Evolutionary conservation across 2,113 vertebrate genomes (phyloP).

Genomic region (Macroglossus sobrinus): DNA sequence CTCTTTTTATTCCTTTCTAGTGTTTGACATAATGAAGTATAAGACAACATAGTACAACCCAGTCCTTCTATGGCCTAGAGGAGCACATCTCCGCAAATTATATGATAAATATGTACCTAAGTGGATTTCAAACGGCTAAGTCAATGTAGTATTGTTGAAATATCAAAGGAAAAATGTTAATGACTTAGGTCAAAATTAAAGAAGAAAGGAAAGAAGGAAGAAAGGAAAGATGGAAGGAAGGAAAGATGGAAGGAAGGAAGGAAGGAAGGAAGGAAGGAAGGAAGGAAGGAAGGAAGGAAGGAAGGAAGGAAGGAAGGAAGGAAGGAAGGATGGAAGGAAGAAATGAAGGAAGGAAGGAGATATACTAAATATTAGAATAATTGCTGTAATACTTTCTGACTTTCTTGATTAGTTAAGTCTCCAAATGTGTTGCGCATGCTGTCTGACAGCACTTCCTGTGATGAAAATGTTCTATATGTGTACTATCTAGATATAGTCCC

Average conservation of each 20-base stretch:
- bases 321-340: neutral
- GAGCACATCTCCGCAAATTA: neutral
- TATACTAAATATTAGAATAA: neutral
- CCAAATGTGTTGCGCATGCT: neutral
- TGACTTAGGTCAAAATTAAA: conserved; percentile 42
- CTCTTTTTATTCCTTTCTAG: neutral
- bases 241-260: no score
- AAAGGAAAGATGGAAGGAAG: neutral
- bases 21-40: neutral
- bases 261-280: neutral
- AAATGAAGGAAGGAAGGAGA: neutral
- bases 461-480: neutral
- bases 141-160: neutral
- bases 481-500: neutral
- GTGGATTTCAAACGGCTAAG: neutral
- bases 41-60: neutral
- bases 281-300: neutral
- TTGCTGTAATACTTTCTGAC: neutral
- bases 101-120: neutral
- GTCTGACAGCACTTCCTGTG: neutral
- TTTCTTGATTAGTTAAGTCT: neutral
- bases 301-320: no score
- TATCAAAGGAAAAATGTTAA: neutral
- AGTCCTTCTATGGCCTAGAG: neutral
- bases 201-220: neutral